Base-by-base conservation (phyloP, 2,888 invertebrate species). In the Spicauda simplicius region DNA sequence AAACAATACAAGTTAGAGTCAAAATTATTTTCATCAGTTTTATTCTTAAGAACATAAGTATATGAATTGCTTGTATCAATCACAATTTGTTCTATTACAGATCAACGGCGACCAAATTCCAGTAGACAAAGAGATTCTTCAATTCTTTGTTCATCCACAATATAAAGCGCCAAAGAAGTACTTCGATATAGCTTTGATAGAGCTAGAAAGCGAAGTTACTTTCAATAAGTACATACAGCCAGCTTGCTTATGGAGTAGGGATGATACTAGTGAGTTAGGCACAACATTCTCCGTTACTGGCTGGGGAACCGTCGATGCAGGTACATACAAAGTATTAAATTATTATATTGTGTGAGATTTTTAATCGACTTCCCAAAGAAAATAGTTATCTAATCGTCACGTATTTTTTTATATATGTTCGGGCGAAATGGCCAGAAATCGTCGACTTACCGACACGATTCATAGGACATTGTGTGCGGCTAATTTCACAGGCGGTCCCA, bases 141-240 rank as follows among this genome's bases (percentile, higher is more conserved):
- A 69, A 60, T 75, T 80, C 37, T 72, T 77, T 7, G 54, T 65
- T 10, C 80, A 82, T 52, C 79, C 78, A 0, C 19, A 70, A 19
- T 81, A 77, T 58, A 61, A 58, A 0, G 6, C 79, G 0, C 78
- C 79, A 5, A 76, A 64, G 16, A 78, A 77, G 67, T 81, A 81
- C 66, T 73, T 70, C 56, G 81, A 81, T 48, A 78, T 80, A 37
- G 81, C 79, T 0, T 64, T 81, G 5, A 71, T 81, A 18, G 75
- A 79, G 65, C 37, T 82, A 11, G 37, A 54, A 4, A 54, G 45
- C 2, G 60, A 70, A 20, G 69, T 69, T 4, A 8, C 16, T 1
- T 79, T 80, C 50, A 66, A 71, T 0, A 69, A 56, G 11, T 59
- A 68, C 12, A 59, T 77, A 0, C 77, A 78, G 19, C 80, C 80